Evolutionary conservation across 2,797 vertebrate species (phyloP).

Genomic region (Melanogrammus aeglefinus): DNA sequence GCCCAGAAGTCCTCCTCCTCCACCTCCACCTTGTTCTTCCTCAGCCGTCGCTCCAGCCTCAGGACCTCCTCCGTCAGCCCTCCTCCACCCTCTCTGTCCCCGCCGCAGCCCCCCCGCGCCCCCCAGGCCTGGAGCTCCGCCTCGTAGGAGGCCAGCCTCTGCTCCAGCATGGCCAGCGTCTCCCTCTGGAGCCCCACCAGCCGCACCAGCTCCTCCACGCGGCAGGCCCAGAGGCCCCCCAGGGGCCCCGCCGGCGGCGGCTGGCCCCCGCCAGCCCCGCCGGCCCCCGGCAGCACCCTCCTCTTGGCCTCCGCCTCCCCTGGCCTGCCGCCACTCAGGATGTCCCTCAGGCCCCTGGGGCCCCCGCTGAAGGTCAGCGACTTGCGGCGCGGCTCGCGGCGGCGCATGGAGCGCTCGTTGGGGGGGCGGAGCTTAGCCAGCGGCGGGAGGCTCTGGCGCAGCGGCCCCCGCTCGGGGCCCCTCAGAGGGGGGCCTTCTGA

Average conservation of each 20-base stretch:
- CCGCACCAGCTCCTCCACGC: slow-evolving; percentile 83
- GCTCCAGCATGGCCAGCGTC: slow-evolving; percentile 84
- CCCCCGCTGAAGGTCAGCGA: slow-evolving; percentile 94
- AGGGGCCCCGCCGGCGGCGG: slow-evolving; percentile 47
- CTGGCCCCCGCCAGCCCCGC: slow-evolving; percentile 49
- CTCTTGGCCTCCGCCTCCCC: slow-evolving; percentile 82
- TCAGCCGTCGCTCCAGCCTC: slow-evolving; percentile 88
- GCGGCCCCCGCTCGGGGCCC: slow-evolving; percentile 87
- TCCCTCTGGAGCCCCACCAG: slow-evolving; percentile 88
- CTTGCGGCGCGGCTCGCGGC: slow-evolving; percentile 91
- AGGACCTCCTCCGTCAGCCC: slow-evolving; percentile 84
- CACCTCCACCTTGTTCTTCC: slow-evolving; percentile 91
- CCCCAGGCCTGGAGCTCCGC: slow-evolving; percentile 83
- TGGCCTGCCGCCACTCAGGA: slow-evolving; percentile 77
- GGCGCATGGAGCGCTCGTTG: slow-evolving; percentile 82
- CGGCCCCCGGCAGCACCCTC: slow-evolving; percentile 77
- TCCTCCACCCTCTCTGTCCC: slow-evolving; percentile 56
- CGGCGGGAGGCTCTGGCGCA: slow-evolving; percentile 91
- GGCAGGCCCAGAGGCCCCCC: slow-evolving; percentile 71
- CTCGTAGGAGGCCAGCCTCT: slow-evolving; percentile 83
- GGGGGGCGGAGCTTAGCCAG: slow-evolving; percentile 90
- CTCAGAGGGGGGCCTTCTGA: slow-evolving; percentile 83
- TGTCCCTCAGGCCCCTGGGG: slow-evolving; percentile 90
- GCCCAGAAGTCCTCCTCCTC: slow-evolving; percentile 99
- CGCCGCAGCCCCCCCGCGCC: slow-evolving; percentile 59